Base-by-base conservation (phyloP, 2,797 vertebrate species). In the Glossophaga mutica region DNA sequence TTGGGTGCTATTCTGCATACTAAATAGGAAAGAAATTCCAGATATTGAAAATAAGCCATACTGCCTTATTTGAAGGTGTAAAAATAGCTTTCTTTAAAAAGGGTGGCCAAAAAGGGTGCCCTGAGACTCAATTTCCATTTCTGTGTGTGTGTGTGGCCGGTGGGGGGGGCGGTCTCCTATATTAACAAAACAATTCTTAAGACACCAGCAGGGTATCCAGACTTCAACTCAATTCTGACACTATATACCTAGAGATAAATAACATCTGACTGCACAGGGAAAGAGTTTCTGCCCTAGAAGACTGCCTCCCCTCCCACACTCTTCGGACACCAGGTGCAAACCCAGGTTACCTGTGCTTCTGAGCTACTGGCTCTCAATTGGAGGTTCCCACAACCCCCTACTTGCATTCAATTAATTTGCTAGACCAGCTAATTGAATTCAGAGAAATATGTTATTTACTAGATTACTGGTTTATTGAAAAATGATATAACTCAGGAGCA, bases 21-120 rank as follows among this genome's bases (percentile, higher is more conserved):
- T 96, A 96, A 97, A 74, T 37, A 94, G 46, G 48, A 85, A 37
- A 90, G 92, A 96, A 90, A 90, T 81, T 92, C 62, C 94, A 97
- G 79, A 94, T 62, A 86, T 48, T 81, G 78, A 95, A 94, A 96
- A 70, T 73, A 90, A 95, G 91, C 76, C 88, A 91, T 48, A 71
- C 42, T 62, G 62, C 90, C 39, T 83, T 92, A 59, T 37, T 90
- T 59, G 78, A 94, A 46, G 68, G 46, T 88, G 44, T 65, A 76
- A 97, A 97, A 89, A 93, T 67, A 92, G 39, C 57, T 96, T 78
- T 81, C 48, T 94, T 91, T 65, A 48, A 37, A 94, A 97, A 95
- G 57, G 32, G 15, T 71, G 68, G 55, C 44, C 21, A 34, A 26
- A 83, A 67, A 84, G 44, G 8, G 44, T 68, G n/a, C 22, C 46